Percentiles rank a stretch among this genome's conserved stretches.
phyloP scores from a whole-genome alignment of 2,888 invertebrate species.

The Apodemia zela region DNA sequence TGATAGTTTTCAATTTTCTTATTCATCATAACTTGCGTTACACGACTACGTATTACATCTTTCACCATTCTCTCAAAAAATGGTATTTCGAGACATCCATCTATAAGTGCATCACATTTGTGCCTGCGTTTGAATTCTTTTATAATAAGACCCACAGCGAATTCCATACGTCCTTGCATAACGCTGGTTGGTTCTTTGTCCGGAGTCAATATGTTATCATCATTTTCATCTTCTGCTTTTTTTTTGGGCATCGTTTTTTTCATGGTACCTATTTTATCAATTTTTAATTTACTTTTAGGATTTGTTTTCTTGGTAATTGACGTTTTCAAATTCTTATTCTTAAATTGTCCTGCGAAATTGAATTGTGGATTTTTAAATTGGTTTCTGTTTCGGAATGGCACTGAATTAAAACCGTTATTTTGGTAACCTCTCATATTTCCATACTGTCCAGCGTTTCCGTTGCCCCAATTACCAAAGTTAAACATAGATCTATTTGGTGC shows the following conservation, averaged over 20 bases:
- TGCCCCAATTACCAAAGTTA: background rate
- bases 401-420: background rate
- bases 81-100: constrained; percentile 9
- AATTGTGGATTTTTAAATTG: constrained; percentile 1
- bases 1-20: constrained; percentile 1
- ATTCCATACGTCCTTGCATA: constrained; percentile 5
- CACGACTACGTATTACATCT: background rate
- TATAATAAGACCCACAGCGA: background rate
- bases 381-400: background rate
- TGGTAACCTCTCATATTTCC: background rate
- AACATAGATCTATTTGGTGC: background rate
- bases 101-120: background rate
- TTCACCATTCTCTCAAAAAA: constrained; percentile 5
- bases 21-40: background rate
- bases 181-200: background rate
- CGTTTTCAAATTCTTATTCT: background rate
- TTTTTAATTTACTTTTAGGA: constrained; percentile 5
- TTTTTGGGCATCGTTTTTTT: background rate
- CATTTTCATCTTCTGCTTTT: background rate
- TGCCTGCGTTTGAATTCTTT: constrained; percentile 11
- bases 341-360: background rate
- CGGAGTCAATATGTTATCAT: constrained; percentile 4
- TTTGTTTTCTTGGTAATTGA: background rate
- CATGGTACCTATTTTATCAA: background rate
- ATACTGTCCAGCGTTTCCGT: background rate